Percentiles rank a stretch among this genome's conserved stretches.
Evolutionary conservation across 2,888 invertebrate species (phyloP).

Genomic region (Patella depressa): DNA sequence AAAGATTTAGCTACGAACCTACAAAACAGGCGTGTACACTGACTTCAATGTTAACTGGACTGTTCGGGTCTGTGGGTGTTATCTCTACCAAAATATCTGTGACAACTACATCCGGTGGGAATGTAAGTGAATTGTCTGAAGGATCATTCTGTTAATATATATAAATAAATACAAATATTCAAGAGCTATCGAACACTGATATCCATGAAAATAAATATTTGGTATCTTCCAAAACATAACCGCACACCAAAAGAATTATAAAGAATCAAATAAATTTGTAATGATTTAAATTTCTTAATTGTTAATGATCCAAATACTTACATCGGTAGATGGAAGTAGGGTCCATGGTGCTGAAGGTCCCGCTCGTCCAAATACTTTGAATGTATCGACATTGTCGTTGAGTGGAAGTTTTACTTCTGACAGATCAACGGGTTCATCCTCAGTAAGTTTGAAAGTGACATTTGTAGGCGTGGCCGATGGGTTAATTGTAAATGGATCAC

Average conservation of each 20-base stretch:
- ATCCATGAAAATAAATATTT: no score
- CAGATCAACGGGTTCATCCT: background rate
- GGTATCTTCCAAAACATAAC: no score
- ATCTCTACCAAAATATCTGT: background rate
- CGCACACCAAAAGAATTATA: no score
- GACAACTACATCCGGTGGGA: background rate
- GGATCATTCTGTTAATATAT: background rate
- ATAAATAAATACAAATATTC: no score
- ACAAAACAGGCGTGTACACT: background rate
- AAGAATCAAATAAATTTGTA: no score
- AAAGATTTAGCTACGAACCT: background rate
- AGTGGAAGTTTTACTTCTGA: background rate
- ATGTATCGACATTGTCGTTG: background rate
- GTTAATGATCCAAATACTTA: no score
- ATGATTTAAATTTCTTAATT: no score
- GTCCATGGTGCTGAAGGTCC: no score
- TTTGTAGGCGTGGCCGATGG: background rate
- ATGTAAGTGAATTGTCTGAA: background rate
- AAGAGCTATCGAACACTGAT: no score
- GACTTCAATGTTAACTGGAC: background rate
- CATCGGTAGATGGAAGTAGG: no score
- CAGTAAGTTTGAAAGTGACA: background rate
- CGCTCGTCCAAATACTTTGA: no score
- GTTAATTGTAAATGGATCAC: background rate
- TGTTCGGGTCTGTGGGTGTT: background rate